Percentiles rank a stretch among this genome's conserved stretches.
Evolutionary conservation across 2,888 invertebrate species (phyloP).

Genomic region (Ametastegia equiseti): DNA sequence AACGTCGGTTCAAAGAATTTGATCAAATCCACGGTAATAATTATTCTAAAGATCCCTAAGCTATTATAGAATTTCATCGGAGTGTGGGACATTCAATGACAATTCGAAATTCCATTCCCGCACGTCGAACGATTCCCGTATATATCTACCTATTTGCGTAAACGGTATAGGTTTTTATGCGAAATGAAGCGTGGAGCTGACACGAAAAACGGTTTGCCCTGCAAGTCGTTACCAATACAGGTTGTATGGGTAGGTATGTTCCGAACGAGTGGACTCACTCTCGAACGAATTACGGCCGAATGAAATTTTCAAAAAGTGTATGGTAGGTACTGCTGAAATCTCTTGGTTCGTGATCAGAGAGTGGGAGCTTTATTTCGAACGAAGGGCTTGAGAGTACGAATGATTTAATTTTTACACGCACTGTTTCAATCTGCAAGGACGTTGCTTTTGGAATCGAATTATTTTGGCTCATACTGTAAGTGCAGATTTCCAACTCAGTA

Average conservation of each 20-base stretch:
- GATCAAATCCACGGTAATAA: conserved; percentile 1
- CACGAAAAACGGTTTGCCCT: conserved; percentile 28
- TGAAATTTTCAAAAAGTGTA: conserved; percentile 22
- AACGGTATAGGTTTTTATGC: conserved; percentile 13
- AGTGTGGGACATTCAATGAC: conserved; percentile 1
- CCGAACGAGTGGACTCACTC: conserved; percentile 15
- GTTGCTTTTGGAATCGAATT: neutral
- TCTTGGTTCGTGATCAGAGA: neutral
- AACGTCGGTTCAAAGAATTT: conserved; percentile 16
- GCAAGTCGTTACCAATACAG: conserved; percentile 13
- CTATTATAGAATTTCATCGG: conserved; percentile 1
- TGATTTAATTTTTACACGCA: conserved; percentile 10
- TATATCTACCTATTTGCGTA: neutral
- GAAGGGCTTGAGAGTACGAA: neutral
- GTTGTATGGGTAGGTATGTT: neutral
- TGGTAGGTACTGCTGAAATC: conserved; percentile 20
- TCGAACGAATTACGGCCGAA: neutral
- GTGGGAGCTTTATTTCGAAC: neutral
- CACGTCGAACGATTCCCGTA: neutral
- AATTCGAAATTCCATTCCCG: neutral
- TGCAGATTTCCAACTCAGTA: neutral
- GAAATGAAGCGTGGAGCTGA: conserved; percentile 37
- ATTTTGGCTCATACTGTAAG: neutral
- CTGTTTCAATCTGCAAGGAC: neutral
- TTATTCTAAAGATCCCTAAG: neutral